Evolutionary conservation across 2,888 invertebrate species (phyloP), one percentile per base, ranked within the genome.

Genomic region (Agonopterix subpropinquella): DNA sequence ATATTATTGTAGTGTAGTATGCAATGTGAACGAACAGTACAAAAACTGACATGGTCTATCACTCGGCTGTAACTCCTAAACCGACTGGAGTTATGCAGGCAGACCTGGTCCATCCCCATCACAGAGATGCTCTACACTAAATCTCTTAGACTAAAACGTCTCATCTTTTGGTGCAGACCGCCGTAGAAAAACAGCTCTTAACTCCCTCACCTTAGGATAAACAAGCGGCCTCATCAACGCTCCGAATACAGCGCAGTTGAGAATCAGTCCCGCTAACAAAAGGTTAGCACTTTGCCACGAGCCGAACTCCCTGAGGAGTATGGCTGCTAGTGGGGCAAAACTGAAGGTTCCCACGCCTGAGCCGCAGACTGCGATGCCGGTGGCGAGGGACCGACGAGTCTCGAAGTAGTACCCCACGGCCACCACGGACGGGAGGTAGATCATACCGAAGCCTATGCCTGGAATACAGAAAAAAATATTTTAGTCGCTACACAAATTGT

Each of bases 361-460:
- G 7, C 98, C 98, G 73, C 98, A 98, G 0, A 98, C 98, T 0
- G 98, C 98, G 51, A 96, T 95, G 48, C 94, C 98, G 47, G 98
- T 98, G 45, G 98, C 98, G 57, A 98, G 88, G 9, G 98, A 97
- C 54, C 98, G 91, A 65, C 96, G 95, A 44, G 97, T 96, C 86
- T 98, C 98, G 86, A 99, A 99, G 89, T 98, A 98, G 84, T 98
- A 98, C 5, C 98, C 97, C 28, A 98, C 98, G 48, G 96, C 96
- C 9, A 98, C 98, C 41, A 99, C 98, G 1, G 98, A 98, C 0
- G 98, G 98, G 44, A 99, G 90, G 82, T 97, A 98, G 67, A 97
- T 96, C 89, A 97, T 92, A 55, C 97, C 97, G 73, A 97, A 96
- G 15, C 97, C 97, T 63, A 97, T 92, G 57, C 97, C 96, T 96